These are phyloP conservation scores for Magallana ariakensis DNA, from an alignment of 1,140 invertebrate genomes.

Conservation along the genomic window DNA sequence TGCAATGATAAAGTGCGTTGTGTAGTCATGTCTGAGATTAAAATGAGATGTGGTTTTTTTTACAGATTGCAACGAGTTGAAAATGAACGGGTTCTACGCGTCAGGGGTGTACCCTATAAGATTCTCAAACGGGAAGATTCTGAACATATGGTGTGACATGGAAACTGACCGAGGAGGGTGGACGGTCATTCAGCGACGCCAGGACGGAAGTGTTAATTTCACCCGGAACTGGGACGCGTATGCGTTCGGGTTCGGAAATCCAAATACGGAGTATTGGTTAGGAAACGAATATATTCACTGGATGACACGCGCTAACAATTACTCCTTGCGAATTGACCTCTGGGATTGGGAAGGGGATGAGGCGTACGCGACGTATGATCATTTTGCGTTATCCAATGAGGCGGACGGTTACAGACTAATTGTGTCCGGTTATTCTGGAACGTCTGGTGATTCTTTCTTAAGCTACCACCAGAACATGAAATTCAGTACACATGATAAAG, in stretches of 20 bases:
- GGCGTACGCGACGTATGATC: constrained; percentile 66
- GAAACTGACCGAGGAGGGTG: constrained; percentile 90
- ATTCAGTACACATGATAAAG: constrained; percentile 83
- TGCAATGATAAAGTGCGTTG: no score
- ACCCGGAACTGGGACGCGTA: constrained; percentile 96
- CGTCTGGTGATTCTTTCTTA: constrained; percentile 85
- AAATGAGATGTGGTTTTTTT: constrained; percentile 8
- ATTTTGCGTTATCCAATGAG: constrained; percentile 67
- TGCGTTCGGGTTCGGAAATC: constrained; percentile 96
- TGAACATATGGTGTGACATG: constrained; percentile 88
- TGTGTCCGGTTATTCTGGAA: constrained; percentile 94
- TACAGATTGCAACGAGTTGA: constrained; percentile 74
- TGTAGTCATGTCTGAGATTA: background rate
- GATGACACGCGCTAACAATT: constrained; percentile 84
- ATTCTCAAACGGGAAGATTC: constrained; percentile 83
- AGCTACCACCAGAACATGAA: constrained; percentile 82
- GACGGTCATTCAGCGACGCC: constrained; percentile 90
- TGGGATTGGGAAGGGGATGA: constrained; percentile 96
- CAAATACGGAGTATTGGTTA: constrained; percentile 84
- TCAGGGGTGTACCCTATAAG: constrained; percentile 87
- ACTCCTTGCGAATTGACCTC: constrained; percentile 92
- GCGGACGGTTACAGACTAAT: constrained; percentile 93
- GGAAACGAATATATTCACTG: constrained; percentile 80
- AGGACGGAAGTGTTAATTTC: constrained; percentile 89
- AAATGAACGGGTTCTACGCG: constrained; percentile 61